phyloP scores from a whole-genome alignment of 2,888 invertebrate species.

The Noctua fimbriata region DNA sequence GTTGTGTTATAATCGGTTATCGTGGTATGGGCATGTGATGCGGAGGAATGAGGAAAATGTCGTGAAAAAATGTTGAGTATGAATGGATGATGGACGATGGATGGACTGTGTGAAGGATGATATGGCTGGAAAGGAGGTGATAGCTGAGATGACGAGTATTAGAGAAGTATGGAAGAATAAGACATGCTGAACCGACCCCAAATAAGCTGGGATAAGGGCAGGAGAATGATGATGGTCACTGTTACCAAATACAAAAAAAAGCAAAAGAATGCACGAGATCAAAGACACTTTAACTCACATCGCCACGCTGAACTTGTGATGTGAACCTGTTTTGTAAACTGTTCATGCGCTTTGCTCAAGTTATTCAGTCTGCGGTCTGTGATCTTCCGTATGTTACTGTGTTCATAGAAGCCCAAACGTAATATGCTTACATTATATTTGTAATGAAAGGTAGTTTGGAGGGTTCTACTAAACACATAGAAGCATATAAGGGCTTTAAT shows the following conservation, averaged over 20 bases:
- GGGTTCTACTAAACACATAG: background rate
- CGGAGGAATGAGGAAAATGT: no score
- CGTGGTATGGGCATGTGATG: no score
- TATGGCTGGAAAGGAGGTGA: no score
- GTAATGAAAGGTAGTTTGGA: background rate
- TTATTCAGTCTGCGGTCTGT: conserved; percentile 18
- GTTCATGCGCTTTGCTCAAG: background rate
- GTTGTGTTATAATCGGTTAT: no score
- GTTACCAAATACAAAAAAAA: background rate
- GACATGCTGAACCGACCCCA: no score
- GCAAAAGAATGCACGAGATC: background rate
- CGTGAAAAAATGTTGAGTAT: no score
- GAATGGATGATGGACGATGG: no score
- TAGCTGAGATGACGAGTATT: no score
- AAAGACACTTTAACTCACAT: background rate
- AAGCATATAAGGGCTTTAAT: background rate
- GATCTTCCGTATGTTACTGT: background rate
- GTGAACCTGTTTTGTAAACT: background rate
- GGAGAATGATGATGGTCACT: no score
- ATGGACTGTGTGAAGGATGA: no score
- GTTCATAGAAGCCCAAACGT: conserved; percentile 4
- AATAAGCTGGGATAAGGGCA: no score
- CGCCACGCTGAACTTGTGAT: background rate
- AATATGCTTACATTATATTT: background rate
- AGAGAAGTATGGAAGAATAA: no score